Conservation (phyloP, 2,888 invertebrate genomes). For the Phortica okadai region DNA sequence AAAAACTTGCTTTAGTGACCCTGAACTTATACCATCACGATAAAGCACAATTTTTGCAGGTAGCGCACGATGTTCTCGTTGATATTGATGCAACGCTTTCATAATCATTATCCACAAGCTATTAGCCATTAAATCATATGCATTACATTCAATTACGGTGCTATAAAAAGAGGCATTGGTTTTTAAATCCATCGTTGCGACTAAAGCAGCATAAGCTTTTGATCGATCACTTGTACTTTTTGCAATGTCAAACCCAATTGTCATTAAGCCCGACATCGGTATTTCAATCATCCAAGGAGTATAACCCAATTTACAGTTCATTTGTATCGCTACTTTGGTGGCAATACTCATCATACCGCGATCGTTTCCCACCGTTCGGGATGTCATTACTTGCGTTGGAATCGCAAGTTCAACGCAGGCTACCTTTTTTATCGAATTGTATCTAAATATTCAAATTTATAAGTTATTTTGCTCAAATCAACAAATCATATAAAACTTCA, state of each 20-base stretch:
- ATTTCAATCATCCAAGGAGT: slow-evolving; percentile 89
- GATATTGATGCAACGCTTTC: slow-evolving; percentile 73
- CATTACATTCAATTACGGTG: slow-evolving; percentile 83
- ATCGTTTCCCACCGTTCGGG: slow-evolving; percentile 60
- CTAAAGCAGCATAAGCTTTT: slow-evolving; percentile 86
- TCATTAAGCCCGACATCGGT: slow-evolving; percentile 84
- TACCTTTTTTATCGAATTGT: slow-evolving; percentile 92
- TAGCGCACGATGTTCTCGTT: slow-evolving; percentile 70
- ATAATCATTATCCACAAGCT: slow-evolving; percentile 83
- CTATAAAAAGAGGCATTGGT: slow-evolving; percentile 84
- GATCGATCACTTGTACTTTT: slow-evolving; percentile 85
- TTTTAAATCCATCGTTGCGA: slow-evolving; percentile 82
- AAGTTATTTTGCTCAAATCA: neutral
- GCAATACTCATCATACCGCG: slow-evolving; percentile 85
- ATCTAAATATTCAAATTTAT: slow-evolving; percentile 72
- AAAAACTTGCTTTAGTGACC: slow-evolving; percentile 87
- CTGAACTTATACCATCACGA: slow-evolving; percentile 96
- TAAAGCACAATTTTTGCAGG: slow-evolving; percentile 89
- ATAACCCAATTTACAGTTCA: slow-evolving; percentile 95
- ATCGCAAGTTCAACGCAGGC: slow-evolving; percentile 85
- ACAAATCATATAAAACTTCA: neutral
- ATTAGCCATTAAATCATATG: slow-evolving; percentile 85
- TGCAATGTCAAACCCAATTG: slow-evolving; percentile 92
- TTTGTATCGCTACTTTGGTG: slow-evolving; percentile 94
- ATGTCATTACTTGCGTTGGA: slow-evolving; percentile 81